Evolutionary conservation across 2,797 vertebrate species (phyloP), one percentile per base, ranked within the genome.

Genomic region (Pseudomugil gertrudae): DNA sequence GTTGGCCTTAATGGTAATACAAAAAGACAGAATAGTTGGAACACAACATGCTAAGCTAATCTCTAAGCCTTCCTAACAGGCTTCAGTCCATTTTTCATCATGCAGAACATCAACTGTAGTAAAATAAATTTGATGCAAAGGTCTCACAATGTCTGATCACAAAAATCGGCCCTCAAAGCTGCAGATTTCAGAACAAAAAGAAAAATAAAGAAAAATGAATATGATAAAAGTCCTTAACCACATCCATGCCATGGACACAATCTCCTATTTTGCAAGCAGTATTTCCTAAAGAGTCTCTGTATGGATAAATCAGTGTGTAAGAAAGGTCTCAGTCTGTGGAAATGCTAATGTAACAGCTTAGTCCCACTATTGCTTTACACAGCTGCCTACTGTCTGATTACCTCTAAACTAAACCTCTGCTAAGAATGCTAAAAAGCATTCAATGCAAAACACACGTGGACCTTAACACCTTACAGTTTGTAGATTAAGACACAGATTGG

Each of bases 401-500:
- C 9, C 9, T 38, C 35, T 17, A 77, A 66, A 83, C 35, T 17
- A 77, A 66, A 83, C 74, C 48, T 58, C 24, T 69, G 21, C 60
- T 55, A 57, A 63, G 15, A 63, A 21, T 38, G 38, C 15, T 19
- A 51, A 56, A 74, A 17, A 23, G 4, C 3, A 21, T 45, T 45
- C n/a, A 45, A n/a, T 9, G 19, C 19, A 8, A 21, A 21, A 45
- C 19, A 17, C 43, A 45, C 19, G 10, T n/a, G 21, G 8, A 21
- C 9, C n/a, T 45, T 19, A n/a, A n/a, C 43, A 45, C 43, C 43
- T 21, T 21, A 21, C 43, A 45, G 3, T n/a, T n/a, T n/a, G n/a
- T n/a, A 21, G 19, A 21, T 45, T 45, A 45, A 21, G 43, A 45
- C 43, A 45, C 8, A 21, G 43, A 21, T 45, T 45, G 43, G n/a